These are phyloP conservation scores for Nycteola revayana DNA, from an alignment of 2,888 invertebrate species.

Conservation along the genomic window DNA sequence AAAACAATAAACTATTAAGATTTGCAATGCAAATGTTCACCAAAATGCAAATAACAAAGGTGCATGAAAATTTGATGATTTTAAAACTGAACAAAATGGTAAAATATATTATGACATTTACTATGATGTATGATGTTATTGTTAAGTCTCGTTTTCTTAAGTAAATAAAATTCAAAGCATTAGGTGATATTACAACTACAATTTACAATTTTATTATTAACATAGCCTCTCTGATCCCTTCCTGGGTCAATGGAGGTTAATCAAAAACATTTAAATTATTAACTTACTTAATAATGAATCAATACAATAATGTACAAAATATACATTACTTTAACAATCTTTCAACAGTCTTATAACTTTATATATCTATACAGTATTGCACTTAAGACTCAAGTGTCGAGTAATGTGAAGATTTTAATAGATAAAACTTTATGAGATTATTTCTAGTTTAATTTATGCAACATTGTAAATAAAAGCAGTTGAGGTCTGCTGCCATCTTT, in stretches of 20 bases:
- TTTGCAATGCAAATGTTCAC: slow-evolving; percentile 33
- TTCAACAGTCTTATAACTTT: slow-evolving; percentile 80
- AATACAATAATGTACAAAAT: slow-evolving; percentile 77
- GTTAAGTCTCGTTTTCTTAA: slow-evolving; percentile 22
- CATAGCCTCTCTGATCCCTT: slow-evolving; percentile 51
- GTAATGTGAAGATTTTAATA: slow-evolving; percentile 33
- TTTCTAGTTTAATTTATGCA: slow-evolving; percentile 28
- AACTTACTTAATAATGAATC: slow-evolving; percentile 66
- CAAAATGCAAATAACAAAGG: too few species aligned
- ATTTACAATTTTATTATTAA: slow-evolving; percentile 44
- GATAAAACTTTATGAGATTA: slow-evolving; percentile 36
- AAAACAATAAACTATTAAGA: slow-evolving; percentile 37
- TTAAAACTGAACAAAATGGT: too few species aligned
- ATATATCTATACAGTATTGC: slow-evolving; percentile 77
- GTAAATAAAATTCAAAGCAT: slow-evolving; percentile 38
- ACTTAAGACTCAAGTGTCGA: slow-evolving; percentile 48
- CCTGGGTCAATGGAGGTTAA: slow-evolving; percentile 43
- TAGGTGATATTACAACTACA: slow-evolving; percentile 38
- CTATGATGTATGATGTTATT: slow-evolving; percentile 24
- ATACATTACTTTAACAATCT: slow-evolving; percentile 76
- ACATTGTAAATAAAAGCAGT: slow-evolving; percentile 25
- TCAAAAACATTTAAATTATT: slow-evolving; percentile 57
- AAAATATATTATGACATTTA: slow-evolving; percentile 32
- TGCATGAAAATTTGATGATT: too few species aligned
- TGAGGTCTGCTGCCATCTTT: slow-evolving; percentile 16